Evolutionary conservation across 2,888 invertebrate genomes (phyloP).

Genomic region (Lepidonotus clava): DNA sequence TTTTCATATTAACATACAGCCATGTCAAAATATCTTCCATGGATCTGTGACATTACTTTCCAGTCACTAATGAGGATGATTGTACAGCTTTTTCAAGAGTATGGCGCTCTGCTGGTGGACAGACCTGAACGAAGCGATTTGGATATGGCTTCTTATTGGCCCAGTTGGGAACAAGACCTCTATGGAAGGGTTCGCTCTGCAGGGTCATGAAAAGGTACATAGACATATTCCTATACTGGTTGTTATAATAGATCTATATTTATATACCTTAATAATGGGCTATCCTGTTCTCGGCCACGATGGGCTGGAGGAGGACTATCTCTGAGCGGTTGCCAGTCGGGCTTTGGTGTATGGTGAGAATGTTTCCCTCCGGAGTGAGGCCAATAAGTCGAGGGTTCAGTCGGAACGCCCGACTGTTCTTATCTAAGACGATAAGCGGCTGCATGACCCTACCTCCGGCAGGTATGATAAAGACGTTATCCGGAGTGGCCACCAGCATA

Average conservation of each 20-base stretch:
- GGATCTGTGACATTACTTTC: no score
- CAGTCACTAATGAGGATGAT: no score
- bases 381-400: neutral
- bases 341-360: neutral
- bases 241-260: neutral
- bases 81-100: no score
- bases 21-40: no score
- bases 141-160: no score
- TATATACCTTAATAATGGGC: neutral
- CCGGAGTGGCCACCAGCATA: constrained; percentile 2
- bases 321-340: neutral
- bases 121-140: no score
- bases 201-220: no score
- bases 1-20: no score
- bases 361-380: constrained; percentile 18
- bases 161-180: no score
- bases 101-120: no score
- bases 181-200: no score
- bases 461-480: neutral
- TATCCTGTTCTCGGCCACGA: constrained; percentile 7
- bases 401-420: constrained; percentile 5
- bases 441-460: constrained; percentile 3
- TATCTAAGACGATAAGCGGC: constrained; percentile 20
- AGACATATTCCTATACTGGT: no score
- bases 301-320: constrained; percentile 10